Conservation (phyloP, 2,113 vertebrate genomes). For the Tinamus guttatus region DNA sequence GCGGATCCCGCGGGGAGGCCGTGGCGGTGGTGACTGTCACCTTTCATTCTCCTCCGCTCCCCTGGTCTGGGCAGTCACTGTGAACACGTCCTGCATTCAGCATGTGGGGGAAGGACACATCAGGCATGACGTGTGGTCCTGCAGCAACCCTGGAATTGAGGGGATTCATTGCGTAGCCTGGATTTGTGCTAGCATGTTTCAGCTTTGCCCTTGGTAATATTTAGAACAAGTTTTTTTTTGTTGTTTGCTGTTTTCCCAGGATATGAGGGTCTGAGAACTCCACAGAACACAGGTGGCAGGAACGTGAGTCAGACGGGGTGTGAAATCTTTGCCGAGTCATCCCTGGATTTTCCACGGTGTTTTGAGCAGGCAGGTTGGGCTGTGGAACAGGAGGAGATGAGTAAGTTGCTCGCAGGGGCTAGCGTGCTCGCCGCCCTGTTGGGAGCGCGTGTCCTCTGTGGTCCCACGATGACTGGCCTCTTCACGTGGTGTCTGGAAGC, state of each 20-base stretch:
- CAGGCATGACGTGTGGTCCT: no score
- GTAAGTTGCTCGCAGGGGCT: neutral
- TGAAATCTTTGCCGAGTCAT: neutral
- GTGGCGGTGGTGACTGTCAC: neutral
- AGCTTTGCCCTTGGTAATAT: neutral
- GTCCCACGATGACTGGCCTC: accelerated
- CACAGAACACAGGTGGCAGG: neutral
- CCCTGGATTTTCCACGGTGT: neutral
- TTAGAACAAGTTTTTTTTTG: neutral
- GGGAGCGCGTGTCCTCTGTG: accelerated
- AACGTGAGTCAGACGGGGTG: neutral
- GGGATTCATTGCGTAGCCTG: neutral
- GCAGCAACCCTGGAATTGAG: neutral
- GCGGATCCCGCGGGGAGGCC: no score
- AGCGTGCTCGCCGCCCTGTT: neutral
- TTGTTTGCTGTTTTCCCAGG: neutral
- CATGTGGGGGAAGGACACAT: no score
- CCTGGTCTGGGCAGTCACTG: neutral
- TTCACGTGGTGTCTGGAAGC: neutral
- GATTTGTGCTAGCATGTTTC: neutral
- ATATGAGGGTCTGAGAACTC: neutral
- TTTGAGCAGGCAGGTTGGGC: neutral
- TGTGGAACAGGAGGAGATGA: slow-evolving; percentile 4
- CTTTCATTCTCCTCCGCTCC: neutral
- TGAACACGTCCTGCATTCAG: neutral